Conservation (phyloP, 2,888 invertebrate genomes). For the Mythimna lalbum region DNA sequence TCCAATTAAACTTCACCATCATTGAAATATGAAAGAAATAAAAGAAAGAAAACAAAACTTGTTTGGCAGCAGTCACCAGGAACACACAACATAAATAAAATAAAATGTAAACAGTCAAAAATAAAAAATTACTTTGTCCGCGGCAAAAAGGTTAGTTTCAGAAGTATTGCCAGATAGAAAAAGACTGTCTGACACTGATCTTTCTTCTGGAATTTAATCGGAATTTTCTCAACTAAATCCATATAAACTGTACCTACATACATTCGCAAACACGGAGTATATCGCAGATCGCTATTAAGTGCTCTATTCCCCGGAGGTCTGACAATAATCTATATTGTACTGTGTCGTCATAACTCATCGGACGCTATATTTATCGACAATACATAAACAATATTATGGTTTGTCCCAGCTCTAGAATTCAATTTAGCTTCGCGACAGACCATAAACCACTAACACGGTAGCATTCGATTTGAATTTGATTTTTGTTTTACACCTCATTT, state of each 20-base stretch:
- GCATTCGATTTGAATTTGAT: slow-evolving; percentile 12
- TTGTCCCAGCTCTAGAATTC: slow-evolving; percentile 57
- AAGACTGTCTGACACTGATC: too few relatives aligned
- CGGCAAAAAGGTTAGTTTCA: background rate
- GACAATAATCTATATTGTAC: slow-evolving; percentile 57
- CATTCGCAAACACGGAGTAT: slow-evolving; percentile 9
- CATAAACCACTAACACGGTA: slow-evolving; percentile 36
- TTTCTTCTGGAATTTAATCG: background rate
- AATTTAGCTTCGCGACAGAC: slow-evolving; percentile 43
- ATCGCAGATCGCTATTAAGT: slow-evolving; percentile 35
- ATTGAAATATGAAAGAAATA: too few relatives aligned
- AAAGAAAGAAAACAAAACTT: too few relatives aligned
- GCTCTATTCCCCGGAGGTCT: slow-evolving; percentile 59
- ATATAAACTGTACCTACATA: background rate
- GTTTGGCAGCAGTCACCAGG: too few relatives aligned
- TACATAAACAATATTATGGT: slow-evolving; percentile 54
- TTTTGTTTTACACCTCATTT: slow-evolving; percentile 21
- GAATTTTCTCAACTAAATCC: slow-evolving; percentile 11
- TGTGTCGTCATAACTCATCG: slow-evolving; percentile 53
- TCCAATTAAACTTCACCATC: too few relatives aligned
- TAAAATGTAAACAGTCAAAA: too few relatives aligned
- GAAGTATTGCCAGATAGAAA: background rate
- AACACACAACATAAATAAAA: too few relatives aligned
- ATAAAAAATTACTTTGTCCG: too few relatives aligned
- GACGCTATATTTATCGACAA: slow-evolving; percentile 51